phyloP scores from a whole-genome alignment of 2,888 invertebrate species.

The Dexiosoma caninum region DNA sequence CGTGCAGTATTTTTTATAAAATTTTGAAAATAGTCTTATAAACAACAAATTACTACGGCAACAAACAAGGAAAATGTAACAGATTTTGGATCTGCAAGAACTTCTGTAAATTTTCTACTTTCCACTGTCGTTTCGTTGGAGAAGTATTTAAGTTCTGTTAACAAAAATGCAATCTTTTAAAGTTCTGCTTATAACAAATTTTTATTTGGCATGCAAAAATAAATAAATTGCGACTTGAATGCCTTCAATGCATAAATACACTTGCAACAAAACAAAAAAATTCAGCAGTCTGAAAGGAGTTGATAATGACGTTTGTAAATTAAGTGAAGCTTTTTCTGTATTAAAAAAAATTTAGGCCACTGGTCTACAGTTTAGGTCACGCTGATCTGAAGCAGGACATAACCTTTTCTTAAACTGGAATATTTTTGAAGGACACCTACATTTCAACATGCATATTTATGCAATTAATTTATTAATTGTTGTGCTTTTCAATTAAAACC shows the following conservation, averaged over 20 bases:
- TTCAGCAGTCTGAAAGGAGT: conserved; percentile 13
- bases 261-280: neutral
- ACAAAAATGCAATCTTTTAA: conserved; percentile 3
- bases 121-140: no score
- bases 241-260: neutral
- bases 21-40: no score
- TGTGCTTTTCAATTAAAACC: neutral
- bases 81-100: no score
- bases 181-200: neutral
- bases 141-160: no score
- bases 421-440: neutral
- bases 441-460: neutral
- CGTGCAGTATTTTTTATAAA: no score
- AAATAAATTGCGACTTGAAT: conserved; percentile 17
- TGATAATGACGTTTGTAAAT: conserved; percentile 20
- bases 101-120: no score
- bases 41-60: no score
- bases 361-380: no score
- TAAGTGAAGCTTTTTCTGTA: neutral
- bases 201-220: conserved; percentile 10
- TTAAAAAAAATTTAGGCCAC: conserved; percentile 26
- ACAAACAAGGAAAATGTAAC: no score
- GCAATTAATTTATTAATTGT: neutral
- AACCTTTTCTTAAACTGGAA: neutral
- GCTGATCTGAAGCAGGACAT: conserved; percentile 27